Evolutionary conservation across 2,888 invertebrate genomes (phyloP).

Genomic region (Elmis aenea): DNA sequence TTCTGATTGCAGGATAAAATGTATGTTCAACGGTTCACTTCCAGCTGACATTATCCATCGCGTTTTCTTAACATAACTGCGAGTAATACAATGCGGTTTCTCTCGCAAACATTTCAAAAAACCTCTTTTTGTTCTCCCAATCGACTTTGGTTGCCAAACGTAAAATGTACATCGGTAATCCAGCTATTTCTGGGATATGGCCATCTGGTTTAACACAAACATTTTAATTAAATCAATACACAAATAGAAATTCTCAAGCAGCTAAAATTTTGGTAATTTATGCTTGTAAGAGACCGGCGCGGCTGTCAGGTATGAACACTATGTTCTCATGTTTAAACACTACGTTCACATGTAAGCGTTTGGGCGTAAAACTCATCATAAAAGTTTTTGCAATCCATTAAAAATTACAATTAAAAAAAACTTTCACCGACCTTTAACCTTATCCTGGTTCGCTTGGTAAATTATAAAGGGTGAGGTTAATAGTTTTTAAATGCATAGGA

Average conservation of each 20-base stretch:
- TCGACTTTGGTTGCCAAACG: constrained; percentile 84
- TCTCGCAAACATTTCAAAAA: constrained; percentile 75
- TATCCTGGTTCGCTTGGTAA: too few relatives aligned
- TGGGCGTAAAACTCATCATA: too few relatives aligned
- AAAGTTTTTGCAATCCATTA: too few relatives aligned
- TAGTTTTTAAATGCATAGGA: too few relatives aligned
- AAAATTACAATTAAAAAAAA: too few relatives aligned
- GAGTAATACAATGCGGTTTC: constrained; percentile 79
- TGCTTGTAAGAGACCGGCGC: too few relatives aligned
- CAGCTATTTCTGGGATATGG: constrained; percentile 76
- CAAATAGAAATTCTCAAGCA: neutral
- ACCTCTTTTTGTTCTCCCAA: constrained; percentile 80
- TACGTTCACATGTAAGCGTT: too few relatives aligned
- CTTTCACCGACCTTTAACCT: too few relatives aligned
- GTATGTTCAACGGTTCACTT: constrained; percentile 79
- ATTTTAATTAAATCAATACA: neutral
- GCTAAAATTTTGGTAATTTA: too few relatives aligned
- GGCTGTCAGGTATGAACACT: too few relatives aligned
- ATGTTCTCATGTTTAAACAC: too few relatives aligned
- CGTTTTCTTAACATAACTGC: constrained; percentile 46
- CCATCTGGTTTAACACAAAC: constrained; percentile 53
- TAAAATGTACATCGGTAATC: constrained; percentile 75
- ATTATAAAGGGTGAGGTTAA: too few relatives aligned
- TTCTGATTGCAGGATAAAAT: constrained; percentile 75
- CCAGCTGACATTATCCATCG: constrained; percentile 52